Evolutionary conservation across 2,113 vertebrate species (phyloP).

Genomic region (Osmerus eperlanus): DNA sequence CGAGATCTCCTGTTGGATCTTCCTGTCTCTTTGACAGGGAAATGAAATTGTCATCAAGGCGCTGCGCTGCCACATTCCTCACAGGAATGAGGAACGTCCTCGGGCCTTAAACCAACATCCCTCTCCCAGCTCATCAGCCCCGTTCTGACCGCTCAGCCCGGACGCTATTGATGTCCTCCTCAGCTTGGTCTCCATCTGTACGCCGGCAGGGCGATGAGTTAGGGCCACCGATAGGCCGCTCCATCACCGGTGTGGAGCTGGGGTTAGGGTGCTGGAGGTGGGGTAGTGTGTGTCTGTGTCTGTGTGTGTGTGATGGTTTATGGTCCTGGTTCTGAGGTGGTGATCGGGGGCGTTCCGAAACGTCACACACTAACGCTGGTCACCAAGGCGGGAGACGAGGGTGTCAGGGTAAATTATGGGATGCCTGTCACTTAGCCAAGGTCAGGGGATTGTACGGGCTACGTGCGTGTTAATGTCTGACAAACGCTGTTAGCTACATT

Average conservation of each 20-base stretch:
- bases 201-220: constrained; percentile 23
- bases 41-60: constrained; percentile 25
- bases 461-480: not conserved
- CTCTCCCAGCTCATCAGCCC: constrained; percentile 22
- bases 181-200: constrained; percentile 2
- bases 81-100: constrained; percentile 9
- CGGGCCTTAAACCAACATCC: constrained; percentile 29
- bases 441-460: constrained; percentile 21
- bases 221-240: constrained; percentile 9
- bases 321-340: constrained; percentile 20
- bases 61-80: constrained; percentile 15
- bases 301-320: constrained; percentile 1
- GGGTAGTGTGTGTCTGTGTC: constrained; percentile 13
- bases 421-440: constrained; percentile 20
- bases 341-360: constrained; percentile 17
- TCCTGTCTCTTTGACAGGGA: not conserved
- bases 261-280: constrained; percentile 5
- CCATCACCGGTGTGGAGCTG: constrained; percentile 16
- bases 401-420: constrained; percentile 18
- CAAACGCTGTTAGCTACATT: too few relatives aligned
- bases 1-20: not conserved
- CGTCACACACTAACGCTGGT: constrained; percentile 8
- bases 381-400: constrained; percentile 12
- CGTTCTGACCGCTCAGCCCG: constrained; percentile 18
- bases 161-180: constrained; percentile 28